Evolutionary conservation across 2,888 invertebrate species (phyloP).

Genomic region (Pegoplata infirma): DNA sequence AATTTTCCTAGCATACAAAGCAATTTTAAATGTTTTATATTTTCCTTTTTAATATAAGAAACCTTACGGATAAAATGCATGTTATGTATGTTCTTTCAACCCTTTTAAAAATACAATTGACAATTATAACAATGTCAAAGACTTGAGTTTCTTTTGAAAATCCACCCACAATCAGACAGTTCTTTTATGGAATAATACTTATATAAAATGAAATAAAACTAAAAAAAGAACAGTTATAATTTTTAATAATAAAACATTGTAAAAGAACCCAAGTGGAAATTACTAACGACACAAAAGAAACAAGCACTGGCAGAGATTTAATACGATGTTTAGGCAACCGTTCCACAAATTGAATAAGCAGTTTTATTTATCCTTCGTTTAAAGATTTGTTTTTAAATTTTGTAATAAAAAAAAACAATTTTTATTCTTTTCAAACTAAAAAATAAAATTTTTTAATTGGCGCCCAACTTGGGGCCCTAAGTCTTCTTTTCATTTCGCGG

Average conservation of each 20-base stretch:
- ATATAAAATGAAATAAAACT: neutral
- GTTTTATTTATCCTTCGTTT: too few relatives aligned
- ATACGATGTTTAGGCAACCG: too few relatives aligned
- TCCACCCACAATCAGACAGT: slow-evolving; percentile 48
- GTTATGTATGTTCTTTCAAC: slow-evolving; percentile 16
- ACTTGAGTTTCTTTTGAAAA: slow-evolving; percentile 42
- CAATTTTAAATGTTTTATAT: neutral
- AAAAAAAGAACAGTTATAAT: slow-evolving; percentile 2
- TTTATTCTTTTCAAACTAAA: too few relatives aligned
- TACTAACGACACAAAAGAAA: too few relatives aligned
- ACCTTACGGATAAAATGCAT: neutral
- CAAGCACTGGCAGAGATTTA: neutral
- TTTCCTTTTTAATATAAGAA: neutral
- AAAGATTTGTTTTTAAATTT: too few relatives aligned
- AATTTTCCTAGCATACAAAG: too few relatives aligned
- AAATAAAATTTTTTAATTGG: too few relatives aligned
- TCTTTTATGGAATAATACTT: neutral
- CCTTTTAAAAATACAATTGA: slow-evolving; percentile 36
- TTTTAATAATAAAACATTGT: neutral
- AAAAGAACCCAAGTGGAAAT: neutral
- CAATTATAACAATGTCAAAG: slow-evolving; percentile 43
- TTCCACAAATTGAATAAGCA: too few relatives aligned
- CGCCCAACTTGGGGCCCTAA: too few relatives aligned
- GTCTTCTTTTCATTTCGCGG: too few relatives aligned
- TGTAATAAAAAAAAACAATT: too few relatives aligned